Base-by-base conservation (phyloP, 2,888 invertebrate species). In the Pristionchus exspectatus region DNA sequence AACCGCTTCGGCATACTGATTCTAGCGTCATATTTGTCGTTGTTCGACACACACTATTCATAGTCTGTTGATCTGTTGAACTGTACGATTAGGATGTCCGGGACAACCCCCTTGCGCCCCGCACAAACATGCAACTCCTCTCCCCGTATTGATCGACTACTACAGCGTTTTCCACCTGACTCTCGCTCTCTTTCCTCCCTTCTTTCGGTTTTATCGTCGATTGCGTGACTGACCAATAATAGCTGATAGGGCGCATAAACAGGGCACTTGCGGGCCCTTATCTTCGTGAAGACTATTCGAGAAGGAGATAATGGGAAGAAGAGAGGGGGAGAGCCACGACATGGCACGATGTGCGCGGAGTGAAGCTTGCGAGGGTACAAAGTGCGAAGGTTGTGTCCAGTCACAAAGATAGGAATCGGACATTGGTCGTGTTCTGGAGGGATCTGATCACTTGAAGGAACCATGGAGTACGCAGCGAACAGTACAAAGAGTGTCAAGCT, bases 101-200 rank as follows among this genome's bases (percentile, higher is more conserved):
- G 59, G 59, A 59, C 59, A 59, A 59, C 18, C 59, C 59, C 18
- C 9, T 18, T 24, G 59, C 24, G 21, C 44, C 44, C 4, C 44
- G 59, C 59, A 24, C 24, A 59, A 59, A 59, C 59, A 59, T 59
- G 59, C 59, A 59, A 59, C 21, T 24, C 59, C 50, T n/a, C 77
- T n/a, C 2, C 77, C 16, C 18, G 14, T 50, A 77, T 77, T 21
- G 77, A 77, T 77, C 44, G 44, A 44, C 77, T 44, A 38, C 59
- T 50, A 50, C 10, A 50, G 44, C 87, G 92, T 33, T 83, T 44
- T n/a, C 83, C 50, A n/a, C 33, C 54, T 83, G 27, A n/a, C 83
- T 54, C 83, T 83, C 83, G 18, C 18, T 66, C 66, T n/a, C 87
- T 69, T n/a, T 66, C 44, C 69, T 50, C 24, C 33, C 30, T 66